phyloP scores from a whole-genome alignment of 1,140 invertebrate species.

The Papilio polyxenes region DNA sequence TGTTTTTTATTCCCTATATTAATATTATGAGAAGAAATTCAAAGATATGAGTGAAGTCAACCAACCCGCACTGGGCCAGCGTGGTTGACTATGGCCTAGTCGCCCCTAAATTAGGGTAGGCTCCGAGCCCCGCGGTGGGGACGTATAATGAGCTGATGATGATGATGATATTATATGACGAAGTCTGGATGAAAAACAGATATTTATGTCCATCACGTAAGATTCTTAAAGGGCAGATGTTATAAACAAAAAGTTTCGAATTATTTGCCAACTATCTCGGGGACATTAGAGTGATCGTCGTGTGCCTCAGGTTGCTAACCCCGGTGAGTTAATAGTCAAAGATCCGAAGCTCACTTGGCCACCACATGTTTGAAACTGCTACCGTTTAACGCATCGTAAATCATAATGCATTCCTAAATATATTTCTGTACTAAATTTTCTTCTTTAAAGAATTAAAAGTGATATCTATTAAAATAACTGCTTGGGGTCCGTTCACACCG shows the following conservation, averaged over 20 bases:
- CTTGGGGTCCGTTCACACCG: background rate
- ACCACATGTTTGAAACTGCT: slow-evolving; percentile 23
- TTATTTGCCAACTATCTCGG: background rate
- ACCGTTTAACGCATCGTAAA: slow-evolving; percentile 34
- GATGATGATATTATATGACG: background rate
- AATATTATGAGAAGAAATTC: too few relatives aligned
- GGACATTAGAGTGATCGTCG: background rate
- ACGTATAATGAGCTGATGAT: too few relatives aligned
- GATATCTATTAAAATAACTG: background rate
- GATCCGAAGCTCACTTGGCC: slow-evolving; percentile 19
- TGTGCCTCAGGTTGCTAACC: slow-evolving; percentile 13
- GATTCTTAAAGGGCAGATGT: background rate
- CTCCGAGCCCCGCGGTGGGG: too few relatives aligned
- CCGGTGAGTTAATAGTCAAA: slow-evolving; percentile 19
- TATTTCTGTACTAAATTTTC: slow-evolving; percentile 1
- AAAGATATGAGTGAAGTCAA: too few relatives aligned
- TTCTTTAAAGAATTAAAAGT: background rate
- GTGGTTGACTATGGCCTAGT: too few relatives aligned
- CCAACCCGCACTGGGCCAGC: too few relatives aligned
- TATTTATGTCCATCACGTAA: background rate
- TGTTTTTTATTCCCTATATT: background rate
- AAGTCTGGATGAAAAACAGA: background rate
- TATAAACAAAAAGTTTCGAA: background rate
- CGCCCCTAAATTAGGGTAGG: too few relatives aligned
- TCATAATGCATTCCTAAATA: slow-evolving; percentile 20